Evolutionary conservation across 2,888 invertebrate genomes (phyloP).

Genomic region (Drosophila vallismaia): DNA sequence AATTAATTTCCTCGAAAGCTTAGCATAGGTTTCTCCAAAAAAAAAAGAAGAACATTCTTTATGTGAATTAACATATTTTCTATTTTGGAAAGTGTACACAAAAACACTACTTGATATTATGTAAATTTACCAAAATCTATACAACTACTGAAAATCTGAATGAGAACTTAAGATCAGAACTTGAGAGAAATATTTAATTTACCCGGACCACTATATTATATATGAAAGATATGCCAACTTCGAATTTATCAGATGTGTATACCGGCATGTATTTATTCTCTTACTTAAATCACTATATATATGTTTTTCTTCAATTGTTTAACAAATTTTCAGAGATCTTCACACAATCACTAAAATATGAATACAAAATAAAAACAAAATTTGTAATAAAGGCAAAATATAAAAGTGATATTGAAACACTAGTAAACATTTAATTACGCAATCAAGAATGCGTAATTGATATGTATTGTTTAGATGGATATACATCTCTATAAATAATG

Average conservation of each 20-base stretch:
- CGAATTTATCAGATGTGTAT: constrained; percentile 66
- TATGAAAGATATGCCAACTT: constrained; percentile 58
- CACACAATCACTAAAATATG: constrained; percentile 27
- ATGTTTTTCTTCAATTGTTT: constrained; percentile 58
- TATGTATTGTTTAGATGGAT: constrained; percentile 73
- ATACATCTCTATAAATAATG: constrained; percentile 66
- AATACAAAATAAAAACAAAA: constrained; percentile 21
- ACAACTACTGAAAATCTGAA: constrained; percentile 20
- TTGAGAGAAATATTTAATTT: constrained; percentile 56
- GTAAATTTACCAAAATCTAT: constrained; percentile 56
- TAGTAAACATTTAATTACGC: constrained; percentile 74
- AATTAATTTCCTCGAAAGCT: constrained; percentile 70
- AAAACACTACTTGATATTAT: constrained; percentile 62
- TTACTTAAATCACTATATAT: constrained; percentile 56
- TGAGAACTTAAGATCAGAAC: constrained; percentile 16
- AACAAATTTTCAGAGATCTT: constrained; percentile 59
- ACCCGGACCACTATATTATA: constrained; percentile 62
- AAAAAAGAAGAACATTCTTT: constrained; percentile 8
- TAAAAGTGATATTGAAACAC: constrained; percentile 72
- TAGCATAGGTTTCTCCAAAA: constrained; percentile 63
- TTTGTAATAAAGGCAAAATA: constrained; percentile 46
- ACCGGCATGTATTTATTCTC: constrained; percentile 53
- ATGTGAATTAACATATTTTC: constrained; percentile 52
- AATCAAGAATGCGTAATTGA: constrained; percentile 59
- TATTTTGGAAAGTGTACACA: constrained; percentile 46